Percentiles rank a stretch among this genome's conserved stretches.
phyloP scores from a whole-genome alignment of 2,797 vertebrate genomes.

The Pseudocheirus occidentalis region DNA sequence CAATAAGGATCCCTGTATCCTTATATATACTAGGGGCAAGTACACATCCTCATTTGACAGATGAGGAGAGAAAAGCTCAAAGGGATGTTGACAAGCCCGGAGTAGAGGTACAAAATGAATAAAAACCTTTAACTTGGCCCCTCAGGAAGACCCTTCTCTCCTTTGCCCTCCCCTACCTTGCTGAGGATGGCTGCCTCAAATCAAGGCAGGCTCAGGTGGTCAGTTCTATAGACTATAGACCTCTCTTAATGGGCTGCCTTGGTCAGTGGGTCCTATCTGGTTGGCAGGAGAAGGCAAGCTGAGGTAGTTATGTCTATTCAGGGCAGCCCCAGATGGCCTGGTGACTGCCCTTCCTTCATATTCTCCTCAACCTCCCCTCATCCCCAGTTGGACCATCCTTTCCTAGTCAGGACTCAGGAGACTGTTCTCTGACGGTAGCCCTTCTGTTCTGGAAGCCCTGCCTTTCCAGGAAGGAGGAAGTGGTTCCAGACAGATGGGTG shows the following conservation, averaged over 20 bases:
- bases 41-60: not conserved
- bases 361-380: not conserved
- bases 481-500: not conserved
- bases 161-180: not conserved
- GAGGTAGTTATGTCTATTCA: not conserved
- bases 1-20: not conserved
- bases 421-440: not conserved
- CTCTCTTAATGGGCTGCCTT: not conserved
- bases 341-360: not conserved
- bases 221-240: not conserved
- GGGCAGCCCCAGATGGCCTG: not conserved
- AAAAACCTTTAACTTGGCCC: not conserved
- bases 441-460: not conserved
- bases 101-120: not conserved
- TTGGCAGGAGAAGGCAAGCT: not conserved
- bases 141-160: not conserved
- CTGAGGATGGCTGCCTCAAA: not conserved
- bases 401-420: not conserved
- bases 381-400: not conserved
- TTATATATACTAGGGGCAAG: not conserved
- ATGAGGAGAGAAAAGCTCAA: not conserved
- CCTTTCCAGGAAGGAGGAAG: not conserved
- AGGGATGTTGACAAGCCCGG: not conserved
- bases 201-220: not conserved
- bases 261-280: not conserved